Conservation (phyloP, 2,113 vertebrate species). For the Sinocyclocheilus anshuiensis region DNA sequence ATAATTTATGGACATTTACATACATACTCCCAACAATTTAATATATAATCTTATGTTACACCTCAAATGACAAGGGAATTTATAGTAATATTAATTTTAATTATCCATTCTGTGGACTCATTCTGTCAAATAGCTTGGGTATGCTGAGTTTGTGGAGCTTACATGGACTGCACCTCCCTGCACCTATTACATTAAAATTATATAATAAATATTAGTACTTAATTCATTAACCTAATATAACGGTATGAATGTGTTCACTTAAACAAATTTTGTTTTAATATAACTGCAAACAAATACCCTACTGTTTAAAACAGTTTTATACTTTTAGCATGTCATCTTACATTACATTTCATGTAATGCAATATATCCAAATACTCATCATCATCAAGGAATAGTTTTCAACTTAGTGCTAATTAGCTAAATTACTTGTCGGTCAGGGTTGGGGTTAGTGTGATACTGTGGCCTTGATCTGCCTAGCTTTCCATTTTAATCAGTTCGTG, state of each 20-base stretch:
- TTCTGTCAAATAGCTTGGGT: neutral
- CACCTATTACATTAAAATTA: neutral
- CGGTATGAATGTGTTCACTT: neutral
- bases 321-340: neutral
- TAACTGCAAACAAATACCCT: neutral
- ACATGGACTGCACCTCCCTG: neutral
- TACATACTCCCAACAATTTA: neutral
- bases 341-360: neutral
- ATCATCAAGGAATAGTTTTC: neutral
- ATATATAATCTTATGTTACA: neutral
- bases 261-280: neutral
- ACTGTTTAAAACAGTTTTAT: neutral
- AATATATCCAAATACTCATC: neutral
- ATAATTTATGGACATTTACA: neutral
- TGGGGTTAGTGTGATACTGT: neutral
- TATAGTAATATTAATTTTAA: too few relatives aligned
- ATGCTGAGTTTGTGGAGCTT: neutral
- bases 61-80: too few relatives aligned
- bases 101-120: too few relatives aligned
- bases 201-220: neutral
- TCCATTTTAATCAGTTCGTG: constrained; percentile 6
- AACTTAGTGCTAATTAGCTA: neutral
- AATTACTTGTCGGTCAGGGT: neutral
- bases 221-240: neutral
- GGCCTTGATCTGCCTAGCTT: neutral